A percentile compares a stretch with the other conserved stretches of the same genome.
phyloP scores from a whole-genome alignment of 2,113 vertebrate species.

The Onychostoma macrolepis region DNA sequence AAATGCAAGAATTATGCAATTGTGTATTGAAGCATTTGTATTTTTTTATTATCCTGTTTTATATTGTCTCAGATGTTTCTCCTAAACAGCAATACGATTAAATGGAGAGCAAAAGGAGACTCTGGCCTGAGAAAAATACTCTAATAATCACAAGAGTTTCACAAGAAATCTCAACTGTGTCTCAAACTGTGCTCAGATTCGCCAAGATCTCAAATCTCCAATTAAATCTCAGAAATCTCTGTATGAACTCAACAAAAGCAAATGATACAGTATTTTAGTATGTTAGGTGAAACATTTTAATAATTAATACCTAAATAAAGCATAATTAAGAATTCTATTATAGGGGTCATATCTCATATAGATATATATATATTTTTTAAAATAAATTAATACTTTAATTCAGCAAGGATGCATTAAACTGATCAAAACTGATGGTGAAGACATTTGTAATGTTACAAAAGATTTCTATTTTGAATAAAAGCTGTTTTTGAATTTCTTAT shows the following conservation, averaged over 20 bases:
- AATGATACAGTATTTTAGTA: not conserved
- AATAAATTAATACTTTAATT: not conserved
- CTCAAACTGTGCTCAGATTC: not conserved
- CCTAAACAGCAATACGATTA: not conserved
- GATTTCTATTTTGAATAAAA: not conserved
- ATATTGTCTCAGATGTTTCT: not conserved
- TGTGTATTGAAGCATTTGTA: not conserved
- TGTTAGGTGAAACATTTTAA: not conserved
- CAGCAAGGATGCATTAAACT: not conserved
- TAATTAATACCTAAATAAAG: not conserved
- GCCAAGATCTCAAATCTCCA: not conserved
- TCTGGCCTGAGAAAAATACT: not conserved
- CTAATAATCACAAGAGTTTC: not conserved
- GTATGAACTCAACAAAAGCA: not conserved
- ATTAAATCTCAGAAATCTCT: not conserved
- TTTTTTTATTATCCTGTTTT: not conserved
- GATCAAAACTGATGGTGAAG: not conserved
- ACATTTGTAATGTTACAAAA: not conserved
- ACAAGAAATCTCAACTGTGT: not conserved
- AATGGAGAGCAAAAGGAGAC: not conserved
- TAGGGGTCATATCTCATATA: too few relatives aligned
- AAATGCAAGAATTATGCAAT: not conserved
- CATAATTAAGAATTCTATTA: not conserved
- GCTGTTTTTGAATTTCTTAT: not conserved
- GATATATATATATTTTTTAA: not conserved